Percentiles rank a stretch among this genome's conserved stretches.
These are phyloP conservation scores for Hycleus phaleratus DNA, from an alignment of 1,140 invertebrate species.

Conservation along the genomic window DNA sequence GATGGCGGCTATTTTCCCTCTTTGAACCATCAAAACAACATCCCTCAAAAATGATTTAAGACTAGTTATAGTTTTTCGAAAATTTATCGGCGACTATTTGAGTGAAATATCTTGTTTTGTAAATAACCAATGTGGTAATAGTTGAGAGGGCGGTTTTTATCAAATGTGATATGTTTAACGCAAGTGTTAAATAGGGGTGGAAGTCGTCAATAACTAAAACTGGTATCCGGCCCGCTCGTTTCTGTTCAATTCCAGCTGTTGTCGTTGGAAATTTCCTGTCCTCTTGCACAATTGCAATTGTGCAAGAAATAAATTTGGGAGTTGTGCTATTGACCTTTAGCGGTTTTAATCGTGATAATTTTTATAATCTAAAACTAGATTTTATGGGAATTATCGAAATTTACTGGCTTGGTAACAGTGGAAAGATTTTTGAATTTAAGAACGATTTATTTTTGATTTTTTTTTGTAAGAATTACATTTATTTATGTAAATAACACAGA, in stretches of 20 bases:
- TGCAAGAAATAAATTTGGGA: not conserved
- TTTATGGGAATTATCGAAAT: not conserved
- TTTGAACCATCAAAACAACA: not conserved
- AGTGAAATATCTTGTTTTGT: conserved; percentile 20
- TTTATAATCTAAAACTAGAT: no score
- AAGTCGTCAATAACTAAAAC: conserved; percentile 15
- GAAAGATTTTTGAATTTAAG: conserved; percentile 4
- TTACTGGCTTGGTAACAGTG: not conserved
- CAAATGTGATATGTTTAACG: not conserved
- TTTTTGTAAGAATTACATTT: conserved; percentile 7
- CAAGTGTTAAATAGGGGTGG: conserved; percentile 19
- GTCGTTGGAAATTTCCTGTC: conserved; percentile 11
- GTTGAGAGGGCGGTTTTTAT: conserved; percentile 1
- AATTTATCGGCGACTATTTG: conserved; percentile 10
- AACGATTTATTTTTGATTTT: conserved; percentile 7
- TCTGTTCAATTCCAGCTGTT: conserved; percentile 3
- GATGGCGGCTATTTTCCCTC: not conserved
- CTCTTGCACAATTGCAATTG: no score
- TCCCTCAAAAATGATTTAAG: conserved; percentile 2
- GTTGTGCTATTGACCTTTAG: not conserved
- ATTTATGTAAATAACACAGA: conserved; percentile 13
- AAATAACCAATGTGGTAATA: conserved; percentile 15
- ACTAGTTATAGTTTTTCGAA: conserved; percentile 2
- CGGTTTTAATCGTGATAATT: not conserved
- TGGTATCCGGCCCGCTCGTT: conserved; percentile 10